A percentile compares a stretch with the other conserved stretches of the same genome.
Evolutionary conservation across 2,797 vertebrate species (phyloP).

Genomic region (Neomorphus geoffroyi): DNA sequence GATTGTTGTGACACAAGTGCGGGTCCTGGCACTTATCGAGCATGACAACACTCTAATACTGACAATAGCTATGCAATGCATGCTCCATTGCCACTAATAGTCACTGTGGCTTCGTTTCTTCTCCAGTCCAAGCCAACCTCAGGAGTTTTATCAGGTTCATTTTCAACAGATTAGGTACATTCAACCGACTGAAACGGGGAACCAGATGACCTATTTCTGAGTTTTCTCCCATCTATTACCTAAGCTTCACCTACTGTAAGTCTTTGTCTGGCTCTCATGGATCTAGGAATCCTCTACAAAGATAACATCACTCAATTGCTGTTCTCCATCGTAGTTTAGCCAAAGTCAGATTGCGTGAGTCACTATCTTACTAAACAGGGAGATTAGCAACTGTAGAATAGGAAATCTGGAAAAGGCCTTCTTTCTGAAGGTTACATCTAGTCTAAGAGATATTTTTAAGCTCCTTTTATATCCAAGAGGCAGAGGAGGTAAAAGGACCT

Average conservation of each 20-base stretch:
- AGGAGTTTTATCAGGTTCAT: neutral
- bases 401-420: rapidly evolving
- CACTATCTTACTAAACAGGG: neutral
- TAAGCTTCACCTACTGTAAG: neutral
- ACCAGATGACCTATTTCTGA: neutral
- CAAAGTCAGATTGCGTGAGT: neutral
- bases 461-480: neutral
- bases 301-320: neutral
- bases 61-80: too few relatives aligned
- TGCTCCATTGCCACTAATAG: too few relatives aligned
- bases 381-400: neutral
- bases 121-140: too few relatives aligned
- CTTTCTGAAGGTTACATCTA: neutral
- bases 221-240: neutral
- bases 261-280: neutral
- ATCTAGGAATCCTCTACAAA: neutral
- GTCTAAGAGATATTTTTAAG: neutral
- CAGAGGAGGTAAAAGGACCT: neutral
- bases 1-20: too few relatives aligned
- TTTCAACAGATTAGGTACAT: neutral
- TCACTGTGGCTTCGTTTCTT: too few relatives aligned
- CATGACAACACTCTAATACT: too few relatives aligned
- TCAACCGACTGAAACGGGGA: neutral
- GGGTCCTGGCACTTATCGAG: too few relatives aligned
- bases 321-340: neutral